A percentile compares a stretch with the other conserved stretches of the same genome.
These are phyloP conservation scores for Phocoena sinus DNA, from an alignment of 2,113 vertebrate species.

Conservation along the genomic window DNA sequence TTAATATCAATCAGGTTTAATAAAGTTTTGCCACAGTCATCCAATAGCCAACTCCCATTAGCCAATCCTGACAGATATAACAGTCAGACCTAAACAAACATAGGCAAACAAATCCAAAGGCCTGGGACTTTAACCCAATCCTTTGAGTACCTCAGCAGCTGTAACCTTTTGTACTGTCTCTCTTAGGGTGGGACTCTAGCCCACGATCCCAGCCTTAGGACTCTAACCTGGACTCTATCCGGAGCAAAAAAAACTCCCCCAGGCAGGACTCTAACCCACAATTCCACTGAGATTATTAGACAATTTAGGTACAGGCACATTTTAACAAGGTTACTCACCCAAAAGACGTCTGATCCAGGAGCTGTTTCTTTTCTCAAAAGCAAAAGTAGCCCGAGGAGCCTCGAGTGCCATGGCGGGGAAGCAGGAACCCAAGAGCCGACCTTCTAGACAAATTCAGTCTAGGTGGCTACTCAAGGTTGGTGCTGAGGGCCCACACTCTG, in stretches of 20 bases:
- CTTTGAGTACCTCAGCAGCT: background rate
- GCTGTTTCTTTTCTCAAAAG: background rate
- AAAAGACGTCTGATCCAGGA: background rate
- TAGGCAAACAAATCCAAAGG: background rate
- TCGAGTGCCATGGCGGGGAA: background rate
- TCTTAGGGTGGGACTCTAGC: background rate
- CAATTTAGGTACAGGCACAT: background rate
- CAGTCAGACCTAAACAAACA: background rate
- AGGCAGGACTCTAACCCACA: background rate
- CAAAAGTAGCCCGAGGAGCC: background rate
- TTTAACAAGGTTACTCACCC: background rate
- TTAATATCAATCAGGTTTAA: too few species aligned
- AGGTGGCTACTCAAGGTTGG: background rate
- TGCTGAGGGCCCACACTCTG: background rate
- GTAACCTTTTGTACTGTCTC: background rate
- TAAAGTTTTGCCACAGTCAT: background rate
- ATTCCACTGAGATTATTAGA: background rate
- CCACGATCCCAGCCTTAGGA: background rate
- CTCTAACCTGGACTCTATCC: background rate
- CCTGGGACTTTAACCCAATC: background rate
- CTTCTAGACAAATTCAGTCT: background rate
- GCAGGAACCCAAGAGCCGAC: background rate
- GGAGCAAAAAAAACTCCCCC: background rate
- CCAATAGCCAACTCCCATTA: background rate
- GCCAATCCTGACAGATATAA: background rate